Base-by-base conservation (phyloP, 2,888 invertebrate species). In the Platycnemis pennipes region DNA sequence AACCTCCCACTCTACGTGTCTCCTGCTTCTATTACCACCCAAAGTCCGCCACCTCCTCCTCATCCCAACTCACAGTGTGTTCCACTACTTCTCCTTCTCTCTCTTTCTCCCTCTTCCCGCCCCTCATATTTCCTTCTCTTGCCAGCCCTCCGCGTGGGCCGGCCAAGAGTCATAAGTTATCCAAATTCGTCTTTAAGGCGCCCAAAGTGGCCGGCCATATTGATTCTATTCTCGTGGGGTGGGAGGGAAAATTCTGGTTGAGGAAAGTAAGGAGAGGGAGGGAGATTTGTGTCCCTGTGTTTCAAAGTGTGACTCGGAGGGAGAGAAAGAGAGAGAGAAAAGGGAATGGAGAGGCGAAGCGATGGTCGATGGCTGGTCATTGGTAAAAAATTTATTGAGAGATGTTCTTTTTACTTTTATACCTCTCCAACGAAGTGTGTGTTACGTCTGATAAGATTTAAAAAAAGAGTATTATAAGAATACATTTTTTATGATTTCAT, bases 121-220 rank as follows among this genome's bases (percentile, higher is more conserved):
- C 91, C 91, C 91, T 91, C 63, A 77, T 77, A 77, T 77, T 77
- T 63, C 63, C 49, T 42, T 63, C 63, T 91, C n/a, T 69, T 91
- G 91, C 63, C 91, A 56, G 37, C 63, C 63, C 63, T 44, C 63
- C 37, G 63, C 77, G 77, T 77, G 77, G 77, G 77, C 44, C 42
- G 91, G 91, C n/a, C 37, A 69, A 63, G 49, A 91, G 63, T 63
- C 63, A 69, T 91, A 91, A 91, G 56, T 91, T 91, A 91, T 91
- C 91, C 91, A 63, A 63, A 56, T 63, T 56, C 91, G 91, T 63
- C 91, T 91, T 89, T 77, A 37, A 77, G 77, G 77, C 77, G 89
- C 44, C 63, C 91, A 91, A 91, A 63, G n/a, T 56, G 87, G 69
- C 69, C 91, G 91, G 69, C 91, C 91, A 91, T 91, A 91, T 91